A percentile compares a stretch with the other conserved stretches of the same genome.
Conservation (phyloP, 2,113 vertebrate species). For the Ascaphus truei region DNA sequence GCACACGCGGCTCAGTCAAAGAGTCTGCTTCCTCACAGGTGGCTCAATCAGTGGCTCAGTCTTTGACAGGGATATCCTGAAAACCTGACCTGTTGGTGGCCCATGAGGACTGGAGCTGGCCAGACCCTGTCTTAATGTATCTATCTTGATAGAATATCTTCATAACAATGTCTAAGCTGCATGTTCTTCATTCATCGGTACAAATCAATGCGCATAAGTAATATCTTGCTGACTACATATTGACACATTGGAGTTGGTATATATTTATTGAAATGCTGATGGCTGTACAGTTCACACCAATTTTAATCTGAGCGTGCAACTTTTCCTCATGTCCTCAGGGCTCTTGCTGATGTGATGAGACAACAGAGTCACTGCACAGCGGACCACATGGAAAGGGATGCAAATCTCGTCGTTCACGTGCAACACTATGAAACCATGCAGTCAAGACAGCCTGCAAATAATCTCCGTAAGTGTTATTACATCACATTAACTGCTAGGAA, state of each 20-base stretch:
- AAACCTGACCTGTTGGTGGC: no score
- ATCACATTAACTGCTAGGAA: background rate
- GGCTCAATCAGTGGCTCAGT: no score
- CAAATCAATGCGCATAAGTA: no score
- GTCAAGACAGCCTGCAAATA: constrained; percentile 76
- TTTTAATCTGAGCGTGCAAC: background rate
- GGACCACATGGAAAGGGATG: constrained; percentile 88
- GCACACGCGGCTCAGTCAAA: no score
- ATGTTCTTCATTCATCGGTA: no score
- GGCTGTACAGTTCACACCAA: background rate
- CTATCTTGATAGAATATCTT: no score
- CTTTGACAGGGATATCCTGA: no score
- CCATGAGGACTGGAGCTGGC: no score
- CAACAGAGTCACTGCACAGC: constrained; percentile 87
- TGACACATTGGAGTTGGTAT: background rate
- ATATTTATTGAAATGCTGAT: background rate
- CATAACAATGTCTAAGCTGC: no score
- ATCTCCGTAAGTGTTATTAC: constrained; percentile 80
- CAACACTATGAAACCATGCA: constrained; percentile 91
- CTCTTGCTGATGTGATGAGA: constrained; percentile 90
- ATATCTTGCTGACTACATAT: no score
- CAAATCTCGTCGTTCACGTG: constrained; percentile 87
- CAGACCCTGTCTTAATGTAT: no score
- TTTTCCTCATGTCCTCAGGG: constrained; percentile 67
- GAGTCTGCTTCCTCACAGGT: no score